Evolutionary conservation across 30 jellyfish, hydroid and myxozoan species (phyloP), one percentile per base, ranked within the genome.

Genomic region (Mastigias papua): DNA sequence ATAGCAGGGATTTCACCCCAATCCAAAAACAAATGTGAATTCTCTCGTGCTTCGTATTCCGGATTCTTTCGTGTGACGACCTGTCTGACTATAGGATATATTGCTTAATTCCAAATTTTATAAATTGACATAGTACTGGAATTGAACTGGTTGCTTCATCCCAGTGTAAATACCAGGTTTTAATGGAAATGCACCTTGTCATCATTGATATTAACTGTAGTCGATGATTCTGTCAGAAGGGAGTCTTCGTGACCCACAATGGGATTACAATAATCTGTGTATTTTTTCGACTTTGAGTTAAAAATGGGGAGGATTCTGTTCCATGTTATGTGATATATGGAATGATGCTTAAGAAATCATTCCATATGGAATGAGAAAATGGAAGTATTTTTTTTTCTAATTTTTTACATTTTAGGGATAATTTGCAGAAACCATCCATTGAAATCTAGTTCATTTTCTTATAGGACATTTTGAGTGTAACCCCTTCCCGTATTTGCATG

Each of bases 131-230:
- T n/a, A 58, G 21, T 20, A 58, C 25, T 58, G 29, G 21, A 20
- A 17, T 20, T 58, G 25, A 7, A 58, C 70, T 11, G 21, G 3
- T 58, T 58, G 10, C 27, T 17, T n/a, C 29, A 58, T 58, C 70
- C 70, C 8, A 11, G 25, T 5, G 70, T 58, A 17, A 58, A 58
- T n/a, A 58, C 7, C 70, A 7, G 27, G 29, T 8, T 58, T 28
- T 58, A 58, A 58, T 58, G 11, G 70, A 58, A 28, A 58, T 58
- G 70, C 70, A 58, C 70, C 21, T 58, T 58, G 70, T 28, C 70
- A 58, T n/a, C 29, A n/a, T 4, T 28, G 11, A 3, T 11, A 58
- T 58, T n/a, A n/a, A 58, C 21, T 20, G 8, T 5, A 17, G 29
- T 17, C 70, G 3, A 58, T n/a, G 25, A 3, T 58, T 2, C 70